Evolutionary conservation across 2,797 vertebrate species (phyloP), one percentile per base, ranked within the genome.

Genomic region (Caiman crocodilus): DNA sequence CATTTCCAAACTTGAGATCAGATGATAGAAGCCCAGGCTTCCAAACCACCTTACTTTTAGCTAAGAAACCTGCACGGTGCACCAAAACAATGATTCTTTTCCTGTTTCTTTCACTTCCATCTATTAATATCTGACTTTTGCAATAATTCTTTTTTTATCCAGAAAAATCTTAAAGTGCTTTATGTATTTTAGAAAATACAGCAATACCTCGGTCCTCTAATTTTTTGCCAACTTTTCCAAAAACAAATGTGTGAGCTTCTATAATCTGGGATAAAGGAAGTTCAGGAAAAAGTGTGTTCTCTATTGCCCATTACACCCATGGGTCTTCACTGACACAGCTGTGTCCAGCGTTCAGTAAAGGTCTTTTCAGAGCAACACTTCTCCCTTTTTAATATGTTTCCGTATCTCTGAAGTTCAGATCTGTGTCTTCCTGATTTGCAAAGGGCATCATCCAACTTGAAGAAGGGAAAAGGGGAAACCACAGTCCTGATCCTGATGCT

Each of bases 1-100:
- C 58, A 76, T 88, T 93, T 88, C 76, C 58, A 94, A 92, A 93
- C 71, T 95, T 91, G n/a, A 79, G 56, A 84, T 89, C 79, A 71
- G 88, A 65, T 88, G 85, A 30, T 84, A 90, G 71, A 32, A 69
- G 82, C 57, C 61, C 6, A 26, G 1, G 5, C 64, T 79, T 93
- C 35, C 13, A 58, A 69, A 56, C 50, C 84, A 7, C 74, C 67
- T 42, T 1, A 1, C 4, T 85, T 6, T 76, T 85, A 60, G 32
- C 11, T 71, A 57, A 30, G 26, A 90, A 83, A 1, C 4, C 15
- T 82, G 14, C 55, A 83, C 57, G 5, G 61, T 81, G 59, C 80
- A 78, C 21, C 16, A 23, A 67, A 81, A 28, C 25, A 88, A 13
- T 35, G 56, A 73, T 82, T 89, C 60, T 23, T 92, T 76, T 74